Evolutionary conservation across 1,140 invertebrate genomes (phyloP), one percentile per base, ranked within the genome.

Genomic region (Bombus superbus): DNA sequence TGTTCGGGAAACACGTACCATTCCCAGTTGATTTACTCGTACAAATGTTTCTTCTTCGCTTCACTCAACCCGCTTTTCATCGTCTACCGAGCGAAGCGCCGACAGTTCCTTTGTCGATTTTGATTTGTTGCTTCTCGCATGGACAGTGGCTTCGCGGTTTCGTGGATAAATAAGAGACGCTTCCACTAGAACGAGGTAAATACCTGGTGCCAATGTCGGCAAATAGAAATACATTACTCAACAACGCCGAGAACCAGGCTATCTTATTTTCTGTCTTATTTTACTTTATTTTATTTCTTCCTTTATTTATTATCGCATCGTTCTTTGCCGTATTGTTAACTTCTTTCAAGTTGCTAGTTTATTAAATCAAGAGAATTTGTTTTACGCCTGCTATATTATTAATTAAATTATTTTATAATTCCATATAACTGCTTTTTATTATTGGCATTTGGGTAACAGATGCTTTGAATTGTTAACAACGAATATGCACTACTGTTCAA

Each of bases 51-150:
- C 62, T 68, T 79, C 77, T 35, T 79, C 62, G 40, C 59, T 32
- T 47, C 40, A 32, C 22, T 68, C n/a, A 3, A 10, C 59, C n/a
- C 18, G n/a, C 40, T 79, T 18, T 42, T 35, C 40, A 42, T 18
- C 59, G 18, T 64, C 42, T 22, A 32, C 77, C 6, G 32, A 44
- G n/a, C 42, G 28, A 22, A 66, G 77, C 40, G 62, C n/a, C 77
- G 42, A 66, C 40, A 79, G 62, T 79, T 44, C 62, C 59, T 66
- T 72, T 40, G 68, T 81, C 79, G 68, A 81, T 72, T 71, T 71
- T 71, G 79, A 81, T 72, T 81, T 81, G 47, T 72, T 71, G 66
- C 62, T 44, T 79, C 79, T 72, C 79, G 68, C 38, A 72, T 81
- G 68, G 66, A 32, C 38, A 42, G 79, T 15, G 25, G 40, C 44